Conservation (phyloP, 92 coral and sea anemone genomes). For the Palythoa caribaeorum region DNA sequence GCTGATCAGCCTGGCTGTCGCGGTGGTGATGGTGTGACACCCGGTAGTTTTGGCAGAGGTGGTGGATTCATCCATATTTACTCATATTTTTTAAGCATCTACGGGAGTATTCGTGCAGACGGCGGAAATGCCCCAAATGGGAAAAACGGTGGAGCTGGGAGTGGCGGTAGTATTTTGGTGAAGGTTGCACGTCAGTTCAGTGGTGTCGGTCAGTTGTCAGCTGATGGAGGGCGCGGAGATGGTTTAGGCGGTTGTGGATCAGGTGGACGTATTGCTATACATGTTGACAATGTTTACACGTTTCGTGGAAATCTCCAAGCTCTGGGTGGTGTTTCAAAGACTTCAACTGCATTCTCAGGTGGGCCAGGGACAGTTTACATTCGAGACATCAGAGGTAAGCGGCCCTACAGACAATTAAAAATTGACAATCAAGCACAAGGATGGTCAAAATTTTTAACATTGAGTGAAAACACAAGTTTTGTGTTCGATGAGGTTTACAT, state of each 20-base stretch:
- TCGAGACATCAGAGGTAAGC: conserved; percentile 55
- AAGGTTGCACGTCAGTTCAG: conserved; percentile 47
- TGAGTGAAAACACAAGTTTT: conserved; percentile 47
- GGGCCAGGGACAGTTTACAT: conserved; percentile 76
- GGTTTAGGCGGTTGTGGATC: conserved; percentile 70
- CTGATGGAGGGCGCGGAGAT: conserved; percentile 73
- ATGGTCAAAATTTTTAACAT: conserved; percentile 63
- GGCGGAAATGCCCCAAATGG: conserved; percentile 66
- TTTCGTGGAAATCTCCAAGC: conserved; percentile 63
- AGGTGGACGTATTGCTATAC: conserved; percentile 69
- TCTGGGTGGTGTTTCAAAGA: conserved; percentile 57
- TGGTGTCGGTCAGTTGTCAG: conserved; percentile 62
- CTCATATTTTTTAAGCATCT: conserved; percentile 49
- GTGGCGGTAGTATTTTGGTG: conserved; percentile 72
- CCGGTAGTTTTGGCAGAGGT: conserved; percentile 63
- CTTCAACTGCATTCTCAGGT: conserved; percentile 31
- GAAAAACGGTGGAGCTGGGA: conserved; percentile 72
- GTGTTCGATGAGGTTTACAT: conserved; percentile 65
- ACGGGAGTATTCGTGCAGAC: conserved; percentile 64
- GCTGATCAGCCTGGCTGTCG: conserved; percentile 61
- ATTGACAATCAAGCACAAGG: conserved; percentile 64
- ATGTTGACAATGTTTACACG: conserved; percentile 39
- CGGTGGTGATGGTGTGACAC: conserved; percentile 65
- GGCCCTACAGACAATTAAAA: conserved; percentile 55
- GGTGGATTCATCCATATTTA: conserved; percentile 64